These are phyloP conservation scores for Pangasianodon hypophthalmus DNA, from an alignment of 2,113 vertebrate genomes.

Conservation along the genomic window DNA sequence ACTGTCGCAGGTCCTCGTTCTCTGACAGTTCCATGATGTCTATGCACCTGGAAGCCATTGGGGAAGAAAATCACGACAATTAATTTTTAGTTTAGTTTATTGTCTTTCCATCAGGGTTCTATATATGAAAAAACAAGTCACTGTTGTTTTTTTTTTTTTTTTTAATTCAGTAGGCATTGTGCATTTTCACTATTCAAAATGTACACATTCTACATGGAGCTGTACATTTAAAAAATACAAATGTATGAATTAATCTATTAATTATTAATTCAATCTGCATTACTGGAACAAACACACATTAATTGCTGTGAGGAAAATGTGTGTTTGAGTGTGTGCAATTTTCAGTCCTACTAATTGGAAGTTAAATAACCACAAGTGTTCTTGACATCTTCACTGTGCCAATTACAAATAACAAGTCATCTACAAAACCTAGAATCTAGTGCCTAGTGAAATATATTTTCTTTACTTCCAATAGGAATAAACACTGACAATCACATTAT, in stretches of 20 bases:
- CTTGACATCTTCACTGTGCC: neutral
- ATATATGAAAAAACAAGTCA: neutral
- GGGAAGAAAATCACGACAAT: neutral
- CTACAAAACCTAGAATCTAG: neutral
- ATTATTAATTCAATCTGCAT: neutral
- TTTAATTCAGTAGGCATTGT: neutral
- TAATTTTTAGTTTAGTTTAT: neutral
- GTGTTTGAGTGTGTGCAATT: neutral
- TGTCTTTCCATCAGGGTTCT: slow-evolving; percentile 1
- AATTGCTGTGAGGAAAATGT: neutral
- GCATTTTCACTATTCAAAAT: neutral
- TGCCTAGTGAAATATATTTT: neutral
- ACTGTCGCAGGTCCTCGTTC: slow-evolving; percentile 86
- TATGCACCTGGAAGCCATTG: slow-evolving; percentile 79
- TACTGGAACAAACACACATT: neutral
- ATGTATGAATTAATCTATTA: neutral
- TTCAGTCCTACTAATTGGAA: neutral
- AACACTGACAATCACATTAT: neutral
- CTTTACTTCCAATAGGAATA: neutral
- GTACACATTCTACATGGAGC: neutral
- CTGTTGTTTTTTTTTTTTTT: neutral
- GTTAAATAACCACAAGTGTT: neutral
- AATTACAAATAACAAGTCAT: neutral
- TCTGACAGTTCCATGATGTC: slow-evolving; percentile 95
- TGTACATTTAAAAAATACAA: neutral